phyloP scores from a whole-genome alignment of 2,888 invertebrate genomes.

The Thelaira solivaga region DNA sequence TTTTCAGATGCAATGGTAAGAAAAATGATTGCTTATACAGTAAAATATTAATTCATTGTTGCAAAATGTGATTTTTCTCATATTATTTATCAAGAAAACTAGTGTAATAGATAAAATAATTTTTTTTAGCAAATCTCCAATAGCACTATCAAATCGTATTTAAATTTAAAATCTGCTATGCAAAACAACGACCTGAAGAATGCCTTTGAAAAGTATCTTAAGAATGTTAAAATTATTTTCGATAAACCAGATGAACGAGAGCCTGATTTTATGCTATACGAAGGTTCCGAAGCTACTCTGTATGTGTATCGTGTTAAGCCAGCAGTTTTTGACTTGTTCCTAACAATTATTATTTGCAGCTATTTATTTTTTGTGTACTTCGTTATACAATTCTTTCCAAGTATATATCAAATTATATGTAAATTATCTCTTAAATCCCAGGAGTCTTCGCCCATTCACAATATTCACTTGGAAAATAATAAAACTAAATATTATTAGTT shows the following conservation, averaged over 20 bases:
- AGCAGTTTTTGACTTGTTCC: constrained; percentile 96
- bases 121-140: constrained; percentile 83
- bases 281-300: constrained; percentile 86
- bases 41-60: no score
- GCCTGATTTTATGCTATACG: constrained; percentile 95
- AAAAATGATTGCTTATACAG: no score
- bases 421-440: constrained; percentile 73
- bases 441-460: constrained; percentile 43
- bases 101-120: no score
- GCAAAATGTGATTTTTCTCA: no score
- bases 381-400: constrained; percentile 84
- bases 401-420: constrained; percentile 82
- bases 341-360: constrained; percentile 89
- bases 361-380: constrained; percentile 93
- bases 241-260: constrained; percentile 90
- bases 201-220: constrained; percentile 85
- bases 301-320: constrained; percentile 98
- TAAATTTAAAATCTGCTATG: constrained; percentile 83
- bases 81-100: no score
- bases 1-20: constrained; percentile 87
- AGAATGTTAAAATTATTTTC: constrained; percentile 84
- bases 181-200: constrained; percentile 85
- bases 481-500: constrained; percentile 54
- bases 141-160: constrained; percentile 85
- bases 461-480: constrained; percentile 54